Evolutionary conservation across 2,797 vertebrate species (phyloP), one percentile per base, ranked within the genome.

Genomic region (Hafferia zeledoni): DNA sequence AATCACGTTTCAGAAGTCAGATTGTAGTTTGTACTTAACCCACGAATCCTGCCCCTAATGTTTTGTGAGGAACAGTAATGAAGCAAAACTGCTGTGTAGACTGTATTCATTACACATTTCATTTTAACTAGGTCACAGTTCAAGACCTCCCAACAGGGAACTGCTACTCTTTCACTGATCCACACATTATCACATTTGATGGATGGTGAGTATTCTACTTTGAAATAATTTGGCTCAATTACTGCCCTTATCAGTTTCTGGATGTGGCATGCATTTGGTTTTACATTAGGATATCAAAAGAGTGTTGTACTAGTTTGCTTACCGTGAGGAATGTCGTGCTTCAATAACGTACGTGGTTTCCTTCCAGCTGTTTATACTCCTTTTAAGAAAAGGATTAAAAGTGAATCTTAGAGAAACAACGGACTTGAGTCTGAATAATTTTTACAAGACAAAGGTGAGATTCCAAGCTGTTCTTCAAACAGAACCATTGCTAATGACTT

Each of bases 181-280:
- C 98, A 64, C 98, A 98, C 83, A 92, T 98, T 94, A 98, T 98
- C 82, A 98, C 97, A 7, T 97, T 98, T 95, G 98, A 99, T 88
- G 98, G 98, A 96, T 97, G 98, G 98, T 98, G 97, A 98, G 85
- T 90, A 92, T 92, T 89, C 50, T 49, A 68, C 61, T 85, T 94
- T 76, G 59, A 50, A 87, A 90, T 93, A 83, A 94, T 96, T 94
- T 96, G 83, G 57, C 71, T 92, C 93, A 55, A 92, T 95, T 86
- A 93, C 65, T 88, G 79, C 46, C 44, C 67, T 75, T 95, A 94
- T 87, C 43, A 39, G 52, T 91, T 96, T 87, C 74, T 85, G 83
- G 88, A 80, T 88, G 37, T 47, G 82, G 55, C 63, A 78, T 90
- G 87, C 43, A 61, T 91, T 96, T 96, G 67, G 55, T 82, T 92